Evolutionary conservation across 2,113 vertebrate species (phyloP), one percentile per base, ranked within the genome.

Genomic region (Corythoichthys haematopterus): DNA sequence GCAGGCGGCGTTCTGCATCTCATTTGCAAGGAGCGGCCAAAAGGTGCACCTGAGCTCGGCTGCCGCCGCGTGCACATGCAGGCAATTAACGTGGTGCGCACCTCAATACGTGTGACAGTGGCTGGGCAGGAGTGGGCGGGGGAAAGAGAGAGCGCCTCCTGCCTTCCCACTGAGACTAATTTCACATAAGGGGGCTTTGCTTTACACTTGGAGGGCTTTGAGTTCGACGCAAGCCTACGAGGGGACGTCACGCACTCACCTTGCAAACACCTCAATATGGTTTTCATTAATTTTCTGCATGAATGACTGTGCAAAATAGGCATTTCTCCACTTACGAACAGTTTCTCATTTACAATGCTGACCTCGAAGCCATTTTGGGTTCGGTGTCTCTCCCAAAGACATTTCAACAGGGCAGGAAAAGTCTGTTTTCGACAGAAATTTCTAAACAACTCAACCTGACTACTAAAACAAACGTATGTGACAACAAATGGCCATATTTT

Each of bases 71-170:
- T 77, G 69, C 89, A 78, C 77, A 65, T 60, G 82, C 75, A 88
- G 87, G 86, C 90, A 92, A 92, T 92, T 92, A 92, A 88, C 78
- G 87, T 89, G 75, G 86, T 75, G 79, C 71, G 77, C 85, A 84
- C 80, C 82, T 83, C 79, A 76, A 13, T 38, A n/a, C 59, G 79
- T 78, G 80, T 89, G 89, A 91, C 89, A 88, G 84, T 77, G 79
- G 78, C 78, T 69, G 80, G 84, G 78, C 80, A 85, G 81, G 85
- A 79, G 76, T 80, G 76, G 84, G 86, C 59, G 45, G 71, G 81
- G 78, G 48, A 75, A 69, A 74, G 68, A 80, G 78, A 73, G 68
- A 79, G 76, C 60, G 78, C 72, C 55, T 20, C 16, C 20, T 15
- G 73, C 66, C 84, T 88, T 85, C 78, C 84, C 85, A 83, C 53